Evolutionary conservation across 2,797 vertebrate genomes (phyloP).

Genomic region (Sebastes elongatus): DNA sequence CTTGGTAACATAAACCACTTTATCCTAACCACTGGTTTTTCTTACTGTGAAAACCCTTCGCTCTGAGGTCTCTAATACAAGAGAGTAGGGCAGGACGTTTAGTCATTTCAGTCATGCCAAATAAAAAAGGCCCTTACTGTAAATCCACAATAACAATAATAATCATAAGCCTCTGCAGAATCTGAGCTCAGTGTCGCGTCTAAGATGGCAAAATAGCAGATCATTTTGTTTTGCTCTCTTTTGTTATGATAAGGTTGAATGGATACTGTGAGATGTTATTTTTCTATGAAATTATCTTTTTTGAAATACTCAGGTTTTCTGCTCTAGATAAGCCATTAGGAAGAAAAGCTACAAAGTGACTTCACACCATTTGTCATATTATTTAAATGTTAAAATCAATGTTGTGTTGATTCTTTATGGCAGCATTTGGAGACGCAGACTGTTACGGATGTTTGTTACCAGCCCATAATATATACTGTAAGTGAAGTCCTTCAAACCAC

Average conservation of each 20-base stretch:
- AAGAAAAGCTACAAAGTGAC: conserved; percentile 48
- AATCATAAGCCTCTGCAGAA: conserved; percentile 25
- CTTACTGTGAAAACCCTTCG: conserved; percentile 70
- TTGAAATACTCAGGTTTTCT: conserved; percentile 79
- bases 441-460: conserved; percentile 60
- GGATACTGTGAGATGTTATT: conserved; percentile 80
- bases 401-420: conserved; percentile 22
- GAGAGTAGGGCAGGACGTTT: conserved; percentile 37
- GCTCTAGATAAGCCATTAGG: conserved; percentile 72
- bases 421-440: conserved; percentile 62
- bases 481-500: conserved; percentile 20
- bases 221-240: conserved; percentile 36
- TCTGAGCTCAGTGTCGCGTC: conserved; percentile 33
- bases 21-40: conserved; percentile 72
- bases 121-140: conserved; percentile 44
- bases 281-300: conserved; percentile 77
- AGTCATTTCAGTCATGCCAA: conserved; percentile 62
- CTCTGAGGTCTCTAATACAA: conserved; percentile 50
- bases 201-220: conserved; percentile 41
- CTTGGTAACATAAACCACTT: conserved; percentile 80
- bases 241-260: conserved; percentile 34
- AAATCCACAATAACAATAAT: conserved; percentile 19
- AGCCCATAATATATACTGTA: conserved; percentile 4
- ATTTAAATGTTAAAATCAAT: conserved; percentile 20
- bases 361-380: conserved; percentile 30